Base-by-base conservation (phyloP, 2,888 invertebrate species). In the Taphrorychus bicolor region DNA sequence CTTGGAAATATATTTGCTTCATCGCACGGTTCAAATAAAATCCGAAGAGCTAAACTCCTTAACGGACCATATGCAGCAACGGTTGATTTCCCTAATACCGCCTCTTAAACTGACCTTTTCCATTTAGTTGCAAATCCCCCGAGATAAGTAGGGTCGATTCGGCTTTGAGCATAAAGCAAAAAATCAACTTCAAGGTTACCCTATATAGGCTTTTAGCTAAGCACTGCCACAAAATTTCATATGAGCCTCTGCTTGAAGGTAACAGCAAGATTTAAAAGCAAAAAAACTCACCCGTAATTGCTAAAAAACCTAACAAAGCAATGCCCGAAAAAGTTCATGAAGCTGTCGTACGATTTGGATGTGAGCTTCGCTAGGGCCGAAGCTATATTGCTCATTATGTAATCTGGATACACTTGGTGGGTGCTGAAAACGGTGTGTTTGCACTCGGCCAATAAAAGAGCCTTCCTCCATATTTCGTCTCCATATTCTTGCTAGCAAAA, bases 301-400 rank as follows among this genome's bases (percentile, higher is more conserved):
- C 90, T 92, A 82, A 94, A 95, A 82, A 92, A 96, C 65, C 93
- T 86, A 3, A 96, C 94, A 76, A 96, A 96, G 77, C 95, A 95
- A 77, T 89, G 87, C 3, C 96, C 96, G 75, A 96, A 96, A 82
- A 92, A 95, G 73, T 88, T 87, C 93, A 96, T 93, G 73, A 91
- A 92, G 74, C 88, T 88, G 72, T 94, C 92, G 48, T 89, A 87
- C 0, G 91, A 87, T 65, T 86, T 83, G 3, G 85, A 84, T 1
- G 87, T 87, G 49, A 88, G 83, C 11, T 83, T 81, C 0, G 93
- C 89, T 66, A 93, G 84, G 0, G 92, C 91, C n/a, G 85, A 85
- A 0, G 95, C 95, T 58, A 96, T 83, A 53, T 90, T 87, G 0
- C 90, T 86, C 90, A 96, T 94, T 42, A 94, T 83, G 16, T 88